Percentiles rank a stretch among this genome's conserved stretches.
These are phyloP conservation scores for Catagonus wagneri DNA, from an alignment of 2,113 vertebrate species.

Conservation along the genomic window DNA sequence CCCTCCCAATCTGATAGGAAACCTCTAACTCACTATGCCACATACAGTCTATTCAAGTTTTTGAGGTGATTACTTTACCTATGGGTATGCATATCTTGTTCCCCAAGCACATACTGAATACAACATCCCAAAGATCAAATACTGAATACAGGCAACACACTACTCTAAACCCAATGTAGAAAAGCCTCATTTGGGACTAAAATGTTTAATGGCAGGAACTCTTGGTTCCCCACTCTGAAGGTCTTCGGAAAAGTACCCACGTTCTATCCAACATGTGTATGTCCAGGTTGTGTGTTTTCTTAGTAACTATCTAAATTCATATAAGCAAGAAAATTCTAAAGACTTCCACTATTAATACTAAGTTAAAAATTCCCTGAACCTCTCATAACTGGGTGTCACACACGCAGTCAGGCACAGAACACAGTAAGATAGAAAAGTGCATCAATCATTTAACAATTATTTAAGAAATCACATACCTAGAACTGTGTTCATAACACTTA, in stretches of 20 bases:
- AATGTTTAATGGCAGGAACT: background rate
- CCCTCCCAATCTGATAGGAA: background rate
- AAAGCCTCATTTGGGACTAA: background rate
- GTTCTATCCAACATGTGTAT: background rate
- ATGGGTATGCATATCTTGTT: background rate
- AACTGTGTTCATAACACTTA: background rate
- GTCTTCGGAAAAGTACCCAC: background rate
- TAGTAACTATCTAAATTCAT: constrained; percentile 1
- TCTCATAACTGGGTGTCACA: background rate
- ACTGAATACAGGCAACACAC: background rate
- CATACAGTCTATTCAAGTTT: background rate
- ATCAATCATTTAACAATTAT: background rate
- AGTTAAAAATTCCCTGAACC: background rate
- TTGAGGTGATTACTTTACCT: background rate
- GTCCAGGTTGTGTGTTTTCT: background rate
- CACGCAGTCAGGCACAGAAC: background rate
- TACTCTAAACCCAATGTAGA: background rate
- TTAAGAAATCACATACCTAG: background rate
- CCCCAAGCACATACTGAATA: background rate
- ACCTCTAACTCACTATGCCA: background rate
- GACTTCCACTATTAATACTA: background rate
- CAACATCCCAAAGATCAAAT: background rate
- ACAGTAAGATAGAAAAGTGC: background rate
- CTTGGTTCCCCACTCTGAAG: background rate
- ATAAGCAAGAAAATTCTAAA: background rate